These are phyloP conservation scores for Cairina moschata DNA, from an alignment of 2,113 vertebrate genomes.

Conservation along the genomic window DNA sequence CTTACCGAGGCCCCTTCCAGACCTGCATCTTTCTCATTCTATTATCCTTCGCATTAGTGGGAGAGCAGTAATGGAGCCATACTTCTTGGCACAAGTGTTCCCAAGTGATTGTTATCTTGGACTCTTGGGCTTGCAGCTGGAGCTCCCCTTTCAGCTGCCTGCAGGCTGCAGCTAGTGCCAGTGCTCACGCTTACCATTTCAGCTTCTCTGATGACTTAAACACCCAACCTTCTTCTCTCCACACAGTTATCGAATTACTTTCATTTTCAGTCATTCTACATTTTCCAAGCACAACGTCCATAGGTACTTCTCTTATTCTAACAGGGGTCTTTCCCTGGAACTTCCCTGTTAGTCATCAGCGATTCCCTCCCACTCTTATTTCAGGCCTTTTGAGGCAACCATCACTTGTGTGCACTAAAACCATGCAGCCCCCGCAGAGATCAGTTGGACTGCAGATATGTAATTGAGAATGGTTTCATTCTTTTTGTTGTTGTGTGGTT, in stretches of 20 bases:
- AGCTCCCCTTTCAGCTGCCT: background rate
- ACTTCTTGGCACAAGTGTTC: constrained; percentile 9
- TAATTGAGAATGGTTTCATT: background rate
- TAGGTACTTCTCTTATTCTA: background rate
- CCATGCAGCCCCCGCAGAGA: background rate
- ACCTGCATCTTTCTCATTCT: constrained; percentile 25
- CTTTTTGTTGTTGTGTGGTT: background rate
- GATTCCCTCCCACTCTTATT: background rate
- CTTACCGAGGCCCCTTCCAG: constrained; percentile 32
- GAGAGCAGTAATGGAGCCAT: constrained; percentile 42
- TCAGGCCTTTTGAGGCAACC: background rate
- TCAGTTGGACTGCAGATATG: background rate
- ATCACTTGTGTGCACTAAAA: background rate
- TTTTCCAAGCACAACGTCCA: background rate
- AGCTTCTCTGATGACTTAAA: background rate
- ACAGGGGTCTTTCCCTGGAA: background rate
- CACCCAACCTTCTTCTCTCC: background rate
- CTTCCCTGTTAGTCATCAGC: background rate
- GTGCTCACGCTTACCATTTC: background rate
- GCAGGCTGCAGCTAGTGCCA: background rate
- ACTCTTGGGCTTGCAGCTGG: background rate
- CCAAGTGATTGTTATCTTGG: background rate
- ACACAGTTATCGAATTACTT: background rate
- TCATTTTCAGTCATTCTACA: background rate
- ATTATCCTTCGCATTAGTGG: constrained; percentile 46